phyloP scores from a whole-genome alignment of 2,113 vertebrate genomes.

The Haemorhous mexicanus region DNA sequence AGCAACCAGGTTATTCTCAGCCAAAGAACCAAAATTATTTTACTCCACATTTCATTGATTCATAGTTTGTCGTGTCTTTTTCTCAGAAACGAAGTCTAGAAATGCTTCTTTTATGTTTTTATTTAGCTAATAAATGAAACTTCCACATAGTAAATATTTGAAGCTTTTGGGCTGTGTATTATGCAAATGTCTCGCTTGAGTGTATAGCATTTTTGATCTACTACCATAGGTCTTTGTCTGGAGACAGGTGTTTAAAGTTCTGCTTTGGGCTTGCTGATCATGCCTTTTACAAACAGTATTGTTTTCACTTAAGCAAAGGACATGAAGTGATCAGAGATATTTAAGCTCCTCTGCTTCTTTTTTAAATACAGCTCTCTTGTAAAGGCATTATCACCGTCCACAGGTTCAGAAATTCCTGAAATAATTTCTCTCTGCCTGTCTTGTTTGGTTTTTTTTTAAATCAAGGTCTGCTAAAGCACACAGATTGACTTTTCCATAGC shows the following conservation, averaged over 20 bases:
- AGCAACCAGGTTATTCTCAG: not conserved
- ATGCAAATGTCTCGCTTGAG: rapidly evolving
- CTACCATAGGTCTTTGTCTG: not conserved
- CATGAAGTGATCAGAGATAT: not conserved
- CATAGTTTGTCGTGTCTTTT: rapidly evolving
- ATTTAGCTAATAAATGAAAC: not conserved
- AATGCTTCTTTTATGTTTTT: not conserved
- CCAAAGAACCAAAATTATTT: not conserved
- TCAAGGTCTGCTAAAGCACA: not conserved
- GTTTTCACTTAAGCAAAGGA: not conserved
- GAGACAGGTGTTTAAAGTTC: not conserved
- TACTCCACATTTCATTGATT: rapidly evolving
- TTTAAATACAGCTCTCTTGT: not conserved
- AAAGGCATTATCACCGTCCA: not conserved
- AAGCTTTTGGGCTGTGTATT: not conserved
- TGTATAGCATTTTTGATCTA: not conserved
- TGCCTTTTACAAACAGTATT: not conserved
- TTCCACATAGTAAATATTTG: rapidly evolving
- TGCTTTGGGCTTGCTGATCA: not conserved
- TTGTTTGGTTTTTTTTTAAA: not conserved
- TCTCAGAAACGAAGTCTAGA: not conserved
- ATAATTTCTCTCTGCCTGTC: not conserved
- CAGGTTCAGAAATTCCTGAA: not conserved
- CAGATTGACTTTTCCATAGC: not conserved
- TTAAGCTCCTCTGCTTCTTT: not conserved